Base-by-base conservation (phyloP, 2,113 vertebrate genomes). In the Cyphomyrus plagiostoma region DNA sequence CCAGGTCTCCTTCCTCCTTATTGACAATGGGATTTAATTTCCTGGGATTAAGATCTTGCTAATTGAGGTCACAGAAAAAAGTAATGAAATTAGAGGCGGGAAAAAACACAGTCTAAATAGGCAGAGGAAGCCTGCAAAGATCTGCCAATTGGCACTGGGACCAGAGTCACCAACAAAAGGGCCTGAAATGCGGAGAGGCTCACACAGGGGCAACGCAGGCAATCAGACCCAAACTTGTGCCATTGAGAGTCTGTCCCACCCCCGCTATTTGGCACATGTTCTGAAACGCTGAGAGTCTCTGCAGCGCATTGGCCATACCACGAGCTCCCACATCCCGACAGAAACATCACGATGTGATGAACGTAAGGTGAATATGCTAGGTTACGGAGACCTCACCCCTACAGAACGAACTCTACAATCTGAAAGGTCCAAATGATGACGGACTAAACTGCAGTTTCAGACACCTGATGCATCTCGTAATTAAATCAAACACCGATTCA, bases 1-100 rank as follows among this genome's bases (percentile, higher is more conserved):
- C 90, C 90, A 89, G 91, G 87, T 92, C 92, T 90, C 83, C 49
- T 66, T 92, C 90, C 89, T 88, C 66, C 89, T 58, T 89, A 89
- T 56, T 89, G 89, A 93, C 90, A 92, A 92, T 87, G 87, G 82
- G 91, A 91, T 90, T 91, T 92, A 86, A 94, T 93, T 94, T 92
- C 89, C 92, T 91, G 92, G 90, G 92, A 91, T 94, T 90, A 91
- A 92, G 91, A 93, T 90, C 92, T 88, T 42, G 90, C 92, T 94
- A 94, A 94, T 93, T 93, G 92, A 94, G 94, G 92, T 92, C 93
- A 90, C 94, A 94, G 91, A 91, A 92, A 70, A 94, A 95, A 94
- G 92, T 94, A 94, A 94, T 92, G 86, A 91, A 92, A 95, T 92
- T 90, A 94, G 92, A 93, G 93, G 92, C 93, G 90, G 92, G 42